Conservation (phyloP, 2,797 vertebrate species). For the Pyrocephalus nanus region DNA sequence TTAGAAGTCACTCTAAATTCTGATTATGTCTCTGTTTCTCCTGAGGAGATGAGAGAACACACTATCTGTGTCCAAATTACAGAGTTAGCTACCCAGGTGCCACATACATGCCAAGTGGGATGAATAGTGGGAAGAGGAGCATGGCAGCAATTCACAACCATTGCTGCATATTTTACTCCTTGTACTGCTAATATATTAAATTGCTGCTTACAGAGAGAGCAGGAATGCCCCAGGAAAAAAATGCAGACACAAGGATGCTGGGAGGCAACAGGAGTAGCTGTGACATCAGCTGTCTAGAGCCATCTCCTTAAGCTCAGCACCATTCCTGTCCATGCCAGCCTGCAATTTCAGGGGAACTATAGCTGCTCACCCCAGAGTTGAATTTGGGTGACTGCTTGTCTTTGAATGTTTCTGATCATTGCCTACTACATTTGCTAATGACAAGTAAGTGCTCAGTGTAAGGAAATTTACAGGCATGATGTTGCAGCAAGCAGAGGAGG, state of each 20-base stretch:
- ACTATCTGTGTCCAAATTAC: not conserved
- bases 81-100: not conserved
- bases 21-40: constrained; percentile 20
- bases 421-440: not conserved
- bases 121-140: not conserved
- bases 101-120: not conserved
- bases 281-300: not conserved
- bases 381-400: not conserved
- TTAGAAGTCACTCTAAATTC: constrained; percentile 20
- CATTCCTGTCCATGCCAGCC: fast-evolving
- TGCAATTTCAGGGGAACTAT: not conserved
- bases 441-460: not conserved
- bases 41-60: not conserved
- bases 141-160: not conserved
- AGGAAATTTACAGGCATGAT: not conserved
- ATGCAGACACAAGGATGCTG: not conserved
- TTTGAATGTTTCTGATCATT: not conserved
- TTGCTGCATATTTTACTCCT: not conserved
- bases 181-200: not conserved
- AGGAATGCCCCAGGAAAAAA: not conserved
- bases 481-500: not conserved
- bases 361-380: not conserved
- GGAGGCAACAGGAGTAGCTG: not conserved
- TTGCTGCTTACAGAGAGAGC: not conserved
- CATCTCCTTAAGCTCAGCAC: not conserved